These are phyloP conservation scores for Ennomos fuscantarius DNA, from an alignment of 2,888 invertebrate genomes.

Conservation along the genomic window DNA sequence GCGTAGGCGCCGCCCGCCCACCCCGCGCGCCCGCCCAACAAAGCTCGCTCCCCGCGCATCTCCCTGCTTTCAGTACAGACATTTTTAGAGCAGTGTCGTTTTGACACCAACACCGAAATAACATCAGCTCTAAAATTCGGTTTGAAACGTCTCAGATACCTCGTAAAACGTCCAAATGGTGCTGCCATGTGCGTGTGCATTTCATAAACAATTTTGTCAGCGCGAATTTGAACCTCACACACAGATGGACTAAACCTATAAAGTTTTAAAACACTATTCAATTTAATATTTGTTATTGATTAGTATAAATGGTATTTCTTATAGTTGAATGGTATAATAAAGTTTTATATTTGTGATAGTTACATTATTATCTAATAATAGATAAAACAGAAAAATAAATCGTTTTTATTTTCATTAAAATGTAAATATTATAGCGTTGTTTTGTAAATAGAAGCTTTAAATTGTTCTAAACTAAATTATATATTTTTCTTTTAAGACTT, in stretches of 20 bases:
- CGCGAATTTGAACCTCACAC: neutral
- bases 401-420: no score
- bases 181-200: conserved; percentile 46
- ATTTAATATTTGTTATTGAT: no score
- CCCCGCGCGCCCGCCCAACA: conserved; percentile 49
- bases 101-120: conserved; percentile 84
- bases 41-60: conserved; percentile 43
- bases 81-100: conserved; percentile 83
- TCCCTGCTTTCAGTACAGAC: conserved; percentile 60
- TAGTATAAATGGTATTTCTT: no score
- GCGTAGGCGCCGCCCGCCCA: conserved; percentile 70
- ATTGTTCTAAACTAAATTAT: no score
- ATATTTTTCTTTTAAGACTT: no score
- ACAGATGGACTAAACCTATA: neutral
- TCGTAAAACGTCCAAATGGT: conserved; percentile 55
- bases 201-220: conserved; percentile 18
- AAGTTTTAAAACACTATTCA: neutral
- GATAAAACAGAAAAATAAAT: no score
- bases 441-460: no score
- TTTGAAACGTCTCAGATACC: conserved; percentile 55
- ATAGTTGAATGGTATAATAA: no score
- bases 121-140: conserved; percentile 71
- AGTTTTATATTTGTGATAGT: no score
- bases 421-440: no score
- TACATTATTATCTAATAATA: no score